Evolutionary conservation across 1,140 invertebrate genomes (phyloP), one percentile per base, ranked within the genome.

Genomic region (Carcinoscorpius rotundicauda): DNA sequence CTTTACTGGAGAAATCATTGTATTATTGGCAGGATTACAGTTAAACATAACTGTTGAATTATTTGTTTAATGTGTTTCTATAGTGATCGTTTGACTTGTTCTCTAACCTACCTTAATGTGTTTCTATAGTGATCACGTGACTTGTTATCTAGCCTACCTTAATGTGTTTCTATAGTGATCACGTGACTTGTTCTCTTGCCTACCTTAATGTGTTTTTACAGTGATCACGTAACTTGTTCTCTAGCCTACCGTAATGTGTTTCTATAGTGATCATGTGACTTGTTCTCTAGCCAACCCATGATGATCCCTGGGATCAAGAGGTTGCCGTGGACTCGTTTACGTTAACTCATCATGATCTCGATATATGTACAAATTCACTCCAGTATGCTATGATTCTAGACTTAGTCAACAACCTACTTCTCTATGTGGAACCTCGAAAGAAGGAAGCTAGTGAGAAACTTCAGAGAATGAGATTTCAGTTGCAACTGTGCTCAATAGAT

Each of bases 321-420:
- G 86, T 87, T 51, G 89, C 91, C 10, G 92, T 96, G 4, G 95
- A 99, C 79, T 92, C 93, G 4, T 98, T 99, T 73, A 98, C 94
- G 0, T 79, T 99, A 3, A 96, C 97, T 85, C 97, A 99, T 81
- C 91, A 99, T 74, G 96, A 98, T 78, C 80, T 99, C 3, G 92
- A 98, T 75, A 91, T 98, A 2, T 96, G 90, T 78, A 98, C 95
- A 4, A 98, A 98, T 78, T 95, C 93, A 0, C 81, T 95, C 68
- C 81, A 91, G 83, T 98, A 97, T 78, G 87, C 88, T 3, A 97
- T 97, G 90, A 85, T 98, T 48, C 78, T 99, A 70, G 96, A 99
- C 75, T 90, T 99, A 67, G 87, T 98, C 0, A 99, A 99, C 78
- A 98, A 98, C 80, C 80, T 99, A 3, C 77, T 99, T 53, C 82